Evolutionary conservation across 2,113 vertebrate genomes (phyloP), one percentile per base, ranked within the genome.

Genomic region (Brachyistius frenatus): DNA sequence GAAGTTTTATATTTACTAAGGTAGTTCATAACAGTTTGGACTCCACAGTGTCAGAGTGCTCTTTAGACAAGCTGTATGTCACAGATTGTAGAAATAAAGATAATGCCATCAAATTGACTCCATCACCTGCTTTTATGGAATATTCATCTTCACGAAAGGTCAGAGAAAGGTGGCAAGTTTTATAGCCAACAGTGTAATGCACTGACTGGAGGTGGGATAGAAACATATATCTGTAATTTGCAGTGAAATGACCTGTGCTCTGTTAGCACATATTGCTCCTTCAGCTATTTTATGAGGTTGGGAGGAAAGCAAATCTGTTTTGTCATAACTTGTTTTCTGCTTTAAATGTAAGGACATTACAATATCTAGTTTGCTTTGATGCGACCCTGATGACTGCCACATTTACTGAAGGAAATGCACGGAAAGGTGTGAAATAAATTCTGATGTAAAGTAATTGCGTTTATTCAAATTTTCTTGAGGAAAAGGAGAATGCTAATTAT

Each of bases 401-500:
- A 83, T 80, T 92, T 83, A 69, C 68, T 80, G 63, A 78, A 49
- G 70, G 58, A 83, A 84, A 78, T 66, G 53, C 77, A 50, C 3
- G 49, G 64, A 77, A 84, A 86, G 66, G 76, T 84, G 80, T 58
- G 36, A 83, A 83, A 87, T 88, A 68, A 66, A 88, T 86, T 81
- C 36, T 10, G 78, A 80, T 80, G 53, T 73, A 85, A 78, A 55
- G 63, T 64, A 82, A 90, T 89, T 89, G 73, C 88, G 75, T 88
- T 91, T 90, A 89, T 90, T 77, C 74, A 60, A 83, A 71, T 82
- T 84, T 91, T 86, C 54, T 77, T 36, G 31, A 72, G 35, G 86
- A 78, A 90, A 93, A 92, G 91, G 73, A 84, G 81, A 91, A 91
- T 70, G 88, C 79, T 91, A 93, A 94, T 94, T 85, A 84, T 93